phyloP scores from a whole-genome alignment of 2,888 invertebrate genomes.

The Nomada hirtipes region DNA sequence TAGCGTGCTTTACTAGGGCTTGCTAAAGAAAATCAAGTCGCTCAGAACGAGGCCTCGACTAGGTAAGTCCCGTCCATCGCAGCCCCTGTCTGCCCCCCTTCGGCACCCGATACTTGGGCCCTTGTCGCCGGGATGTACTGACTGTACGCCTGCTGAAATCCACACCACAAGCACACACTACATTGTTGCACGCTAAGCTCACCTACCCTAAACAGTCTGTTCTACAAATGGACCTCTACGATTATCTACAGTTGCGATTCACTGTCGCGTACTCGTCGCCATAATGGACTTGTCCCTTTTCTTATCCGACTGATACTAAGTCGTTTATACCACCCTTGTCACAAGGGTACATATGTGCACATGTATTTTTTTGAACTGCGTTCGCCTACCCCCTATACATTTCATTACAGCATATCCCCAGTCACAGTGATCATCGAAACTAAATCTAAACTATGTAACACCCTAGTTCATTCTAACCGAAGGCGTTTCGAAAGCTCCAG shows the following conservation, averaged over 20 bases:
- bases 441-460: too few relatives aligned
- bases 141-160: constrained; percentile 91
- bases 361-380: too few relatives aligned
- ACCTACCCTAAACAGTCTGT: constrained; percentile 72
- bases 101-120: constrained; percentile 88
- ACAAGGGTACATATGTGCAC: too few relatives aligned
- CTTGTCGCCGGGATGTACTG: constrained; percentile 95
- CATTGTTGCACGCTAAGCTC: constrained; percentile 83
- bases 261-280: too few relatives aligned
- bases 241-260: not conserved
- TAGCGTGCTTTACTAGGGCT: constrained; percentile 33
- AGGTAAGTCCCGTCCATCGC: constrained; percentile 94
- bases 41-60: constrained; percentile 93
- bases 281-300: too few relatives aligned
- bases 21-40: constrained; percentile 50
- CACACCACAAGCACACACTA: constrained; percentile 84
- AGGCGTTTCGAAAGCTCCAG: constrained; percentile 6
- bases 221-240: constrained; percentile 43
- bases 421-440: too few relatives aligned
- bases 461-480: not conserved
- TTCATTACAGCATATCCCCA: too few relatives aligned
- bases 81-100: constrained; percentile 90
- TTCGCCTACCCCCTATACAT: too few relatives aligned
- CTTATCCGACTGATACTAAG: too few relatives aligned
- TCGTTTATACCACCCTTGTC: too few relatives aligned